These are phyloP conservation scores for Centropus unirufus DNA, from an alignment of 2,113 vertebrate genomes.

Conservation along the genomic window DNA sequence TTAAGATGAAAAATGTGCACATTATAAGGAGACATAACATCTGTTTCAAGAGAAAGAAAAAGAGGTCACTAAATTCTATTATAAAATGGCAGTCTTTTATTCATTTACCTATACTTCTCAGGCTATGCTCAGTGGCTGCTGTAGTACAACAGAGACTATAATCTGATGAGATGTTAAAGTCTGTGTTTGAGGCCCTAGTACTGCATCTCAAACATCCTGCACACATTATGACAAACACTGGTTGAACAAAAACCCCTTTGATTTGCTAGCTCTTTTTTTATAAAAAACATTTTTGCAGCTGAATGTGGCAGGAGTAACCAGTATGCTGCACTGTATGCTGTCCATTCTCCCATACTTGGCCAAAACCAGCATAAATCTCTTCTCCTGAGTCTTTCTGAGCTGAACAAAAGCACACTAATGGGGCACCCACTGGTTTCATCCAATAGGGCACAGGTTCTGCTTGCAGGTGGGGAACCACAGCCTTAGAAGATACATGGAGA, in stretches of 20 bases:
- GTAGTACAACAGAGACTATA: neutral
- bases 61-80: neutral
- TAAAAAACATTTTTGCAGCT: neutral
- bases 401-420: neutral
- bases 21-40: neutral
- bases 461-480: neutral
- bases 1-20: neutral
- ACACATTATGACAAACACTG: neutral
- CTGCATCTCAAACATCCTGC: neutral
- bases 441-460: neutral
- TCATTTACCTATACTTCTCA: constrained; percentile 6
- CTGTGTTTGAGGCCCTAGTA: neutral
- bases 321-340: neutral
- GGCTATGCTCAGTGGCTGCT: neutral
- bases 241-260: neutral
- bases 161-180: neutral
- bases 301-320: neutral
- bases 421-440: neutral
- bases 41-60: neutral
- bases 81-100: neutral
- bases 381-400: neutral
- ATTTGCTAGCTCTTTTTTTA: neutral
- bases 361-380: neutral
- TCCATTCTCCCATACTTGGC: neutral
- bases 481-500: neutral